Evolutionary conservation across 2,888 invertebrate species (phyloP).

Genomic region (Nemurella pictetii): DNA sequence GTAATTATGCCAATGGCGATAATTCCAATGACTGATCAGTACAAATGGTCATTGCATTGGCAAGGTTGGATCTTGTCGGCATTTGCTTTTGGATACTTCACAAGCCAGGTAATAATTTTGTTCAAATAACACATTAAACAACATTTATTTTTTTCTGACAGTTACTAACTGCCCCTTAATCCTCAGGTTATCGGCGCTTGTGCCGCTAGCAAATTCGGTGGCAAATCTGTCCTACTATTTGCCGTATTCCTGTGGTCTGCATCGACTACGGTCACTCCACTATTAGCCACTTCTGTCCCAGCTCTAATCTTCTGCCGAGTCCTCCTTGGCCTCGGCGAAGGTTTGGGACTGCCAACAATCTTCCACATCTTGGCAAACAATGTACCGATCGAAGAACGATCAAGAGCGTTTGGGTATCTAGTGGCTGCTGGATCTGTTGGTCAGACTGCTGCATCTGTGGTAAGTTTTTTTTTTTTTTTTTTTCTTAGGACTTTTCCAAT

Average conservation of each 20-base stretch:
- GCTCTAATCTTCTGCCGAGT: conserved; percentile 67
- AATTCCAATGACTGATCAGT: conserved; percentile 71
- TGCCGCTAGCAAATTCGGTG: conserved; percentile 68
- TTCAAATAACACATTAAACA: conserved; percentile 1
- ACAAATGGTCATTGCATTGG: conserved; percentile 68
- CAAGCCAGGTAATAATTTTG: conserved; percentile 65
- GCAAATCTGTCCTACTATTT: conserved; percentile 66
- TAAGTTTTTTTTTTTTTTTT: no score
- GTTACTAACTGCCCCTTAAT: neutral
- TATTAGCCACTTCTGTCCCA: conserved; percentile 66
- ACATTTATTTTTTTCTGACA: neutral
- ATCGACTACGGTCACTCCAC: conserved; percentile 69
- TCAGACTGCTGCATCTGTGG: conserved; percentile 72
- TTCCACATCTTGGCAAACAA: conserved; percentile 74
- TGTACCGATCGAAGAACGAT: conserved; percentile 71
- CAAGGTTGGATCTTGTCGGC: conserved; percentile 77
- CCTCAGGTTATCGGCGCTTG: conserved; percentile 66
- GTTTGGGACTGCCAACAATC: conserved; percentile 63
- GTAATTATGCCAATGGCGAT: conserved; percentile 80
- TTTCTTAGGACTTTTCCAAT: neutral
- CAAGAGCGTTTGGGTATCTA: conserved; percentile 72
- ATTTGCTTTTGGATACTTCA: conserved; percentile 75
- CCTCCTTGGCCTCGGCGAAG: conserved; percentile 51
- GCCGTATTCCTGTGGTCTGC: conserved; percentile 74
- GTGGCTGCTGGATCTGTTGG: conserved; percentile 74